These are phyloP conservation scores for Sander vitreus DNA, from an alignment of 2,113 vertebrate genomes.

Conservation along the genomic window DNA sequence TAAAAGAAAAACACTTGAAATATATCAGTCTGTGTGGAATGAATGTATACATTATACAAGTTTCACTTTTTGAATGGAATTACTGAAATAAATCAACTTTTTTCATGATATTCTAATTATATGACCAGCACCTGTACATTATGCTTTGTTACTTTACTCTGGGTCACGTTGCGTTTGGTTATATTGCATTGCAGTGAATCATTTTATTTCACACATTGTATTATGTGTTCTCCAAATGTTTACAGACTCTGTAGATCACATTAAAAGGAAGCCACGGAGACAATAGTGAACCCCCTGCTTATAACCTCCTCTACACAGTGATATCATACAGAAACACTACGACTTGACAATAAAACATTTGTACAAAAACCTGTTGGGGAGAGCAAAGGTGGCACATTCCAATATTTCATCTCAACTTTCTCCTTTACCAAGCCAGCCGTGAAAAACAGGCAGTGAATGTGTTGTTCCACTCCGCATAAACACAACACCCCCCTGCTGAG, in stretches of 20 bases:
- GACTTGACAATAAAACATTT: conserved; percentile 3
- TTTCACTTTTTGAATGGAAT: no score
- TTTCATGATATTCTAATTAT: no score
- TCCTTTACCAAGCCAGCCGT: conserved; percentile 25
- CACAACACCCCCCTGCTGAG: conserved; percentile 24
- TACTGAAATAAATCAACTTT: no score
- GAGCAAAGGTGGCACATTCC: conserved; percentile 19
- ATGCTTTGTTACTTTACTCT: not conserved
- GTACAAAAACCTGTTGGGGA: not conserved
- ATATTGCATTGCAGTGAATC: not conserved
- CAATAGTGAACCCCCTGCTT: conserved; percentile 10
- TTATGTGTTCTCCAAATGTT: not conserved
- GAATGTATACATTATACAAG: no score
- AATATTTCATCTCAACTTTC: conserved; percentile 42
- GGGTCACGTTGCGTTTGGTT: not conserved
- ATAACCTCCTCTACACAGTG: not conserved
- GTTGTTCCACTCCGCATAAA: conserved; percentile 32
- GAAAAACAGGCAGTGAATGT: conserved; percentile 41
- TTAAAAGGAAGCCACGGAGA: not conserved
- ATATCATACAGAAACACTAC: not conserved
- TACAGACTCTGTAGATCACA: not conserved
- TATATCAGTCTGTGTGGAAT: no score
- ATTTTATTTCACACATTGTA: no score
- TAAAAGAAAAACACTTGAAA: no score
- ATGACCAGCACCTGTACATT: no score